Conservation (phyloP, 2,113 vertebrate species). For the Cyphomyrus discorhynchus region DNA sequence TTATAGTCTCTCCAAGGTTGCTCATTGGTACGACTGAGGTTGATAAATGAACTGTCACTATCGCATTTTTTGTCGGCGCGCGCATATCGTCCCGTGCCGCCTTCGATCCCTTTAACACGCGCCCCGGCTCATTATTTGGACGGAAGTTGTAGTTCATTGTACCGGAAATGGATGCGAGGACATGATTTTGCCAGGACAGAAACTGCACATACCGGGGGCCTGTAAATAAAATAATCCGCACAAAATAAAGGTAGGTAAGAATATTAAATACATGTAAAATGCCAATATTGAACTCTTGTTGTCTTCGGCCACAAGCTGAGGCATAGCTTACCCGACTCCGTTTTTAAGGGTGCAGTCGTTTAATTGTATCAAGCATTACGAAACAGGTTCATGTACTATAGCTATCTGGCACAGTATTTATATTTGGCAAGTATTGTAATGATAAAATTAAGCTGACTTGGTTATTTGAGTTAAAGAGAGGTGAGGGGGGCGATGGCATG, state of each 20-base stretch:
- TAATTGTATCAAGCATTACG: neutral
- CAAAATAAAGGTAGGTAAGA: neutral
- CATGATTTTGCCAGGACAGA: slow-evolving; percentile 35
- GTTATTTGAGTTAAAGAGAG: slow-evolving; percentile 20
- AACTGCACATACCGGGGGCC: slow-evolving; percentile 27
- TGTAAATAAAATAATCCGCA: neutral
- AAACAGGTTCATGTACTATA: neutral
- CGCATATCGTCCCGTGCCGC: neutral
- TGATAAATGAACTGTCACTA: neutral
- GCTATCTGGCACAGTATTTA: neutral
- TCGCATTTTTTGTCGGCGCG: neutral
- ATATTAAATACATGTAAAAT: neutral
- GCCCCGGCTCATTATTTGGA: slow-evolving; percentile 38
- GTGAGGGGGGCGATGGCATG: neutral
- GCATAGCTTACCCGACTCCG: neutral
- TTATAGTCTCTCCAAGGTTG: neutral
- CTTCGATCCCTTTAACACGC: neutral
- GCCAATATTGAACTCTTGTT: neutral
- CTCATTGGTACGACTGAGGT: neutral
- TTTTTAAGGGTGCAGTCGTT: neutral
- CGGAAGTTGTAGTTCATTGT: slow-evolving; percentile 15
- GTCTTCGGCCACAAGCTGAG: neutral
- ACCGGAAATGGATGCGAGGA: slow-evolving; percentile 42
- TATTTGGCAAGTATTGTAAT: neutral
- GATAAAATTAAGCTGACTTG: neutral